phyloP scores from a whole-genome alignment of 2,113 vertebrate genomes.

The Phalacrocorax pelagicus region DNA sequence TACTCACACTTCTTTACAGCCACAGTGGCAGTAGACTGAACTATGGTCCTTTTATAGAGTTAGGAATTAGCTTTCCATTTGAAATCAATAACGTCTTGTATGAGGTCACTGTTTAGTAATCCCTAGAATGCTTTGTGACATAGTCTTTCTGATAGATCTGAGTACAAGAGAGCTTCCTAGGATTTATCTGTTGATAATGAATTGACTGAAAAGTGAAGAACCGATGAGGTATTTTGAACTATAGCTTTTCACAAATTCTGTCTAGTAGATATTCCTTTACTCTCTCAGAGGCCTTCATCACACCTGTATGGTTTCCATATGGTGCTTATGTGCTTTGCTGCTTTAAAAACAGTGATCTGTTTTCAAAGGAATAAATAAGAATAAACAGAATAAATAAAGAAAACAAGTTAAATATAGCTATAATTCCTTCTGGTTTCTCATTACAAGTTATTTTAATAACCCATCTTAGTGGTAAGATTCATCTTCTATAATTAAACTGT shows the following conservation, averaged over 20 bases:
- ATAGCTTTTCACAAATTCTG: background rate
- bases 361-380: background rate
- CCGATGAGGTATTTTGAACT: background rate
- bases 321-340: background rate
- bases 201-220: background rate
- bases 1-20: background rate
- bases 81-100: background rate
- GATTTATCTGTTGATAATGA: background rate
- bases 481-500: background rate
- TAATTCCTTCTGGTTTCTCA: background rate
- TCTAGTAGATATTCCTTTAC: background rate
- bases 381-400: background rate
- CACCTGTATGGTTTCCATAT: background rate
- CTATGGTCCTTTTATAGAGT: background rate
- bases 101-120: background rate
- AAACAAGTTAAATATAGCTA: background rate
- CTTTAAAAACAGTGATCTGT: background rate
- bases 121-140: background rate
- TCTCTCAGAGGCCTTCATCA: background rate
- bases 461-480: background rate
- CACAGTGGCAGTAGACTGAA: background rate
- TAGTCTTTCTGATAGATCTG: background rate
- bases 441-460: background rate
- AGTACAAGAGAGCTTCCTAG: background rate
- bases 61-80: constrained; percentile 25